phyloP scores from a whole-genome alignment of 2,888 invertebrate species.

The Apantesis nais region DNA sequence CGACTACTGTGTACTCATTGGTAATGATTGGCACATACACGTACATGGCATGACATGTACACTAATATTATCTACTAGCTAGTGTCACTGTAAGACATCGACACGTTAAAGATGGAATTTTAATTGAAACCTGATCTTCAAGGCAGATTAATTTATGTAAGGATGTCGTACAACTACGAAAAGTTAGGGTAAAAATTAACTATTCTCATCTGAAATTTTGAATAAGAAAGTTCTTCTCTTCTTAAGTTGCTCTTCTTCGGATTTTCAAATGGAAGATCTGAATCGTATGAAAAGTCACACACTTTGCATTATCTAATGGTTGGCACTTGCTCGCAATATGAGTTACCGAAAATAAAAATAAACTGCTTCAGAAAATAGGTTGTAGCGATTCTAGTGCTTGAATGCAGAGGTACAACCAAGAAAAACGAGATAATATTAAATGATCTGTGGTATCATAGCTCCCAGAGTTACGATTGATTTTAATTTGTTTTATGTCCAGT shows the following conservation, averaged over 20 bases:
- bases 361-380: too few relatives aligned
- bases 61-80: background rate
- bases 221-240: background rate
- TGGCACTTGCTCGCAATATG: too few relatives aligned
- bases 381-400: background rate
- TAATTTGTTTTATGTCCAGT: too few relatives aligned
- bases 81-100: background rate
- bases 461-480: too few relatives aligned
- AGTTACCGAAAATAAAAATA: background rate
- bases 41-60: too few relatives aligned
- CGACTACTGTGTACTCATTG: too few relatives aligned
- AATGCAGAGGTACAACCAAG: background rate
- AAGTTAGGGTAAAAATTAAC: background rate
- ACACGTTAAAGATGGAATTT: background rate
- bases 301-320: too few relatives aligned
- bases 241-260: background rate
- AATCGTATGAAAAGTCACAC: background rate
- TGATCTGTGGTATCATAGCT: too few relatives aligned
- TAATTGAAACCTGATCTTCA: background rate
- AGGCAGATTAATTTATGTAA: background rate
- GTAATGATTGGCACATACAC: too few relatives aligned
- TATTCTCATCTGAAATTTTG: background rate
- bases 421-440: too few relatives aligned
- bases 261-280: background rate
- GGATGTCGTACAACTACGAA: background rate